These are phyloP conservation scores for Epicampocera succincta DNA, from an alignment of 2,888 invertebrate genomes.

Conservation along the genomic window DNA sequence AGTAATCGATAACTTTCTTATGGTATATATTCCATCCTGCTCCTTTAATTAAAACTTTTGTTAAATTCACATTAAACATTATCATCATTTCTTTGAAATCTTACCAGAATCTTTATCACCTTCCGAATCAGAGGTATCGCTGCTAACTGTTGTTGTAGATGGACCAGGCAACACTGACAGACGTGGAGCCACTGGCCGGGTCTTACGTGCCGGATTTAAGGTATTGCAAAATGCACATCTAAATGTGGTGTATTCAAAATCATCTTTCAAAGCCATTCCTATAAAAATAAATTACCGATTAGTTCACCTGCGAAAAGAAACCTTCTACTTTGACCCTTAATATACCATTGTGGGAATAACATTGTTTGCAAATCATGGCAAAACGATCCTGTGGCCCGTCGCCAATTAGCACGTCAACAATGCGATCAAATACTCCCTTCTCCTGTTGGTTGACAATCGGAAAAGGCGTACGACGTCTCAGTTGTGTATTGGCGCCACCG, in stretches of 20 bases:
- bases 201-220: slow-evolving; percentile 94
- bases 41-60: too few species aligned
- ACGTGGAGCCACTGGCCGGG: slow-evolving; percentile 89
- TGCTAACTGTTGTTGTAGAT: slow-evolving; percentile 46
- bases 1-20: too few species aligned
- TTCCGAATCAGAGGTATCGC: slow-evolving; percentile 73
- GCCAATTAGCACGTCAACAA: slow-evolving; percentile 96
- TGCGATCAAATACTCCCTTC: slow-evolving; percentile 91
- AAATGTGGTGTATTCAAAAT: slow-evolving; percentile 90
- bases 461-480: slow-evolving; percentile 79
- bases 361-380: slow-evolving; percentile 95
- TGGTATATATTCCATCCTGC: too few species aligned
- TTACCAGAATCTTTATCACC: slow-evolving; percentile 72
- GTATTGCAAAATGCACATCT: slow-evolving; percentile 94
- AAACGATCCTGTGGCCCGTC: slow-evolving; percentile 97
- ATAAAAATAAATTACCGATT: slow-evolving; percentile 9
- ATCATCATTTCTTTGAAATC: not conserved
- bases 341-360: slow-evolving; percentile 95
- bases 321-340: not conserved
- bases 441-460: slow-evolving; percentile 83
- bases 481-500: slow-evolving; percentile 68
- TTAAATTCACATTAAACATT: too few species aligned
- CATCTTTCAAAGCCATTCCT: slow-evolving; percentile 88
- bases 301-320: too few species aligned
- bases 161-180: slow-evolving; percentile 66